Evolutionary conservation across 2,888 invertebrate species (phyloP).

Genomic region (Margaritifera margaritifera): DNA sequence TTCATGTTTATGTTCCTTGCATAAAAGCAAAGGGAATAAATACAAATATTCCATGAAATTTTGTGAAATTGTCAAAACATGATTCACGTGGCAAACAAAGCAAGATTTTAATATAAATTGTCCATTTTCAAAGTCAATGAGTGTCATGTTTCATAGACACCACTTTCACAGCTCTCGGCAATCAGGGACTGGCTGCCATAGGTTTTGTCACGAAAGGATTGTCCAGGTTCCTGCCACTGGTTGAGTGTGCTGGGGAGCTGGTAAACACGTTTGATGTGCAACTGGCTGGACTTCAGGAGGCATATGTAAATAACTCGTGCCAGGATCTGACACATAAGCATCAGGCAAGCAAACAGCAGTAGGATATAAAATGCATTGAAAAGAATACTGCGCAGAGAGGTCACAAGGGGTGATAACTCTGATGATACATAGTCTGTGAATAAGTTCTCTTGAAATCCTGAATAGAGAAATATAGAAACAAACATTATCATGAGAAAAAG

Average conservation of each 20-base stretch:
- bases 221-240: conserved; percentile 26
- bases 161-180: conserved; percentile 64
- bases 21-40: too few relatives aligned
- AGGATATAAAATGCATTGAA: conserved; percentile 50
- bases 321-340: conserved; percentile 54
- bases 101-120: too few relatives aligned
- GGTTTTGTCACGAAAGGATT: conserved; percentile 36
- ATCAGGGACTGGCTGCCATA: conserved; percentile 61
- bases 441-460: conserved; percentile 41
- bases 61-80: too few relatives aligned
- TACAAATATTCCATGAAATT: too few relatives aligned
- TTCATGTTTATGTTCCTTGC: too few relatives aligned
- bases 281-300: conserved; percentile 48
- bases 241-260: conserved; percentile 25
- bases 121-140: too few relatives aligned
- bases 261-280: conserved; percentile 40
- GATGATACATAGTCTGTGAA: conserved; percentile 38
- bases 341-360: conserved; percentile 42
- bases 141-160: conserved; percentile 45
- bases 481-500: conserved; percentile 1
- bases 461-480: conserved; percentile 15
- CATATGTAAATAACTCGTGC: conserved; percentile 54
- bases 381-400: conserved; percentile 42
- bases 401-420: conserved; percentile 56
- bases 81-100: too few relatives aligned